phyloP scores from a whole-genome alignment of 2,888 invertebrate genomes.

The Noctua janthina region DNA sequence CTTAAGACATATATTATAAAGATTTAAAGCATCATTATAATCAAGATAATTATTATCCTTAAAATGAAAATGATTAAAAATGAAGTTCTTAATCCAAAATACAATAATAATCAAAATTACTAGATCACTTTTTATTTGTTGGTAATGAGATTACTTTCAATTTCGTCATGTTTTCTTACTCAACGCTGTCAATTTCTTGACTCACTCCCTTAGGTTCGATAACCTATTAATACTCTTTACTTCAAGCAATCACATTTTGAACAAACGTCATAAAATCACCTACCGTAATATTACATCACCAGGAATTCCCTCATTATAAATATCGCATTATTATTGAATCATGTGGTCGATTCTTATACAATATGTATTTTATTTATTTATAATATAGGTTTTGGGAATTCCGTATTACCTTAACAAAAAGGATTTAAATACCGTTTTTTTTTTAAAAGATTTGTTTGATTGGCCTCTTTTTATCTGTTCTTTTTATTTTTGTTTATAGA shows the following conservation, averaged over 20 bases:
- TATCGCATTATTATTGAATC: conserved; percentile 13
- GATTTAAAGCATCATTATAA: background rate
- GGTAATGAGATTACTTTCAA: background rate
- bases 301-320: conserved; percentile 52
- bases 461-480: background rate
- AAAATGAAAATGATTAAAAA: background rate
- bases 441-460: background rate
- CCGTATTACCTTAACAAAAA: conserved; percentile 17
- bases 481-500: background rate
- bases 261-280: conserved; percentile 17
- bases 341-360: conserved; percentile 35
- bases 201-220: background rate
- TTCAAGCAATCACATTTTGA: background rate
- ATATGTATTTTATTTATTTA: conserved; percentile 21
- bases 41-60: background rate
- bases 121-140: background rate
- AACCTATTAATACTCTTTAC: background rate
- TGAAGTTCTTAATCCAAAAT: background rate
- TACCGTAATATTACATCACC: conserved; percentile 44
- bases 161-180: background rate
- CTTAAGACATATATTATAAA: too few species aligned
- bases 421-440: background rate
- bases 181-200: too few species aligned
- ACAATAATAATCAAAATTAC: background rate
- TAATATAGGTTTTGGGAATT: conserved; percentile 37